Percentiles rank a stretch among this genome's conserved stretches.
phyloP scores from a whole-genome alignment of 2,888 invertebrate species.

The Spisula solida region DNA sequence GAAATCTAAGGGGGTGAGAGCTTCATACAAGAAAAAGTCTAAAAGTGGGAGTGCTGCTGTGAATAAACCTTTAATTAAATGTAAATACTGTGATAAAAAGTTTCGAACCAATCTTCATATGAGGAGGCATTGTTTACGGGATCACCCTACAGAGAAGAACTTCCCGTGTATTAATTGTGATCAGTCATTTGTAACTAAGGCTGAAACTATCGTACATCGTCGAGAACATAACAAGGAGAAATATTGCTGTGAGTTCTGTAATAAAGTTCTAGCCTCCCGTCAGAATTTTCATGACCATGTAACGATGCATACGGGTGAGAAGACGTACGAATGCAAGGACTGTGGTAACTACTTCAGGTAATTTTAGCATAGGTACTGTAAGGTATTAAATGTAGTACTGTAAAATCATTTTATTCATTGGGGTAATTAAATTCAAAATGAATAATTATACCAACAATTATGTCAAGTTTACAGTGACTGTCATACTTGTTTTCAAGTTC shows the following conservation, averaged over 20 bases:
- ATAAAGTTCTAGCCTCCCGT: slow-evolving; percentile 45
- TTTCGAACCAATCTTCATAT: slow-evolving; percentile 25
- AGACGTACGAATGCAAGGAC: slow-evolving; percentile 45
- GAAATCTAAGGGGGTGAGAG: background rate
- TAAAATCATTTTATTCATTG: no score
- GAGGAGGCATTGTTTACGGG: slow-evolving; percentile 27
- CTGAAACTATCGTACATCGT: slow-evolving; percentile 43
- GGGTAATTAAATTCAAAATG: no score
- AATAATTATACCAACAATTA: no score
- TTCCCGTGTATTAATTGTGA: slow-evolving; percentile 44
- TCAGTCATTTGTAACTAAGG: slow-evolving; percentile 35
- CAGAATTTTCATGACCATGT: slow-evolving; percentile 54
- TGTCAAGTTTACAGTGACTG: no score
- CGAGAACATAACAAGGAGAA: slow-evolving; percentile 35
- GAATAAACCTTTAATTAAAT: slow-evolving; percentile 25
- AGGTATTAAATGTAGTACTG: no score
- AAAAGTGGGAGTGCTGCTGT: background rate
- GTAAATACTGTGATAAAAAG: slow-evolving; percentile 27
- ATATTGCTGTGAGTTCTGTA: slow-evolving; percentile 46
- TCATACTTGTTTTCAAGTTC: no score
- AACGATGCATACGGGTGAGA: slow-evolving; percentile 50
- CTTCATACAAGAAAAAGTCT: background rate
- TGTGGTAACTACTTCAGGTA: slow-evolving; percentile 44
- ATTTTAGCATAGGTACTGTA: background rate
- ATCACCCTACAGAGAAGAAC: slow-evolving; percentile 40